Conservation (phyloP, 2,113 vertebrate species). For the Lathamus discolor region DNA sequence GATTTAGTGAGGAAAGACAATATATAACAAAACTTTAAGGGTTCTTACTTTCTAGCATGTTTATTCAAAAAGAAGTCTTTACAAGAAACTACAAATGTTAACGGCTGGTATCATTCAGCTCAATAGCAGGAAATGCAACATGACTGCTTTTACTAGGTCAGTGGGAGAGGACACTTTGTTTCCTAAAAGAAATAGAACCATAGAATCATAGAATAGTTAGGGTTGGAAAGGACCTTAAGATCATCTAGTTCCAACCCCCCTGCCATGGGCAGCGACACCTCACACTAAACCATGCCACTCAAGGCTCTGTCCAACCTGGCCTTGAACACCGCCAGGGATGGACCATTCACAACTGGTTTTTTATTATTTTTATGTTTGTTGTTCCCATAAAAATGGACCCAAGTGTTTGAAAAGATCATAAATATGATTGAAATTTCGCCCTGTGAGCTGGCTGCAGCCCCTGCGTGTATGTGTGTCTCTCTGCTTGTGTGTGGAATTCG, state of each 20-base stretch:
- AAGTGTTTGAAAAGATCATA: conserved; percentile 71
- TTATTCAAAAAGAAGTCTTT: neutral
- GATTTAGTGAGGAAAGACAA: neutral
- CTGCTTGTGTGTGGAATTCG: conserved; percentile 17
- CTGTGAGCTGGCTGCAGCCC: neutral
- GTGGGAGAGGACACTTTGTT: neutral
- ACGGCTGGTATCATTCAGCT: neutral
- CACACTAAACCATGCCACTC: no score
- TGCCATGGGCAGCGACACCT: no score
- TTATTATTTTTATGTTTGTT: conserved; percentile 49
- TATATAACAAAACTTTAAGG: neutral
- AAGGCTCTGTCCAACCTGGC: no score
- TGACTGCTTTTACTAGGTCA: conserved; percentile 5
- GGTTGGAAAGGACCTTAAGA: no score
- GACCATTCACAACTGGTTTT: neutral
- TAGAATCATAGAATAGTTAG: no score
- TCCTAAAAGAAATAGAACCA: neutral
- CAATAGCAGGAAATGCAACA: conserved; percentile 8
- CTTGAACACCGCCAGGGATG: no score
- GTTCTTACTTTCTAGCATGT: neutral
- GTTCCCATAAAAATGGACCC: conserved; percentile 66
- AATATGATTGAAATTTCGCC: conserved; percentile 75
- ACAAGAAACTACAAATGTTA: neutral
- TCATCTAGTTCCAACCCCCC: no score
- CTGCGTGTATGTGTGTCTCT: neutral